Base-by-base conservation (phyloP, 1,140 invertebrate genomes). In the Drosophila punjabiensis region DNA sequence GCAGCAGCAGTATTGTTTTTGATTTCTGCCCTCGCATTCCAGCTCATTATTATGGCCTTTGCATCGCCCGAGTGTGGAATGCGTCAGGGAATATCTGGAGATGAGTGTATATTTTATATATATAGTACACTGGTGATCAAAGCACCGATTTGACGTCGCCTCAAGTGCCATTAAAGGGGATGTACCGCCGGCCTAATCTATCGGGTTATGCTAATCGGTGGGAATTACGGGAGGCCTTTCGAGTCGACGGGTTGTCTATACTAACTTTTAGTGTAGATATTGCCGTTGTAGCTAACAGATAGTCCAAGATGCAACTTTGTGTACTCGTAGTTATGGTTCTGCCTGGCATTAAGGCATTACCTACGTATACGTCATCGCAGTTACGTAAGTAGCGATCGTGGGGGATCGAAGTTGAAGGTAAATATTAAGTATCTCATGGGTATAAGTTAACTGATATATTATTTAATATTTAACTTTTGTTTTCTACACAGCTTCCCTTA, bases 41-140 rank as follows among this genome's bases (percentile, higher is more conserved):
- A 70, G 58, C 66, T 83, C 76, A 87, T 87, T 82, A 87, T 88
- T 88, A 87, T 87, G 86, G 77, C 73, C 77, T 56, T 61, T 83
- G 67, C 73, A 69, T 69, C 61, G 58, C 50, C 69, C 65, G 60
- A 48, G 69, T 80, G 69, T 47, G 59, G 59, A 85, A 75, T 86
- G 56, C 69, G 20, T 58, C 50, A 39, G n/a, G n/a, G 18, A 28
- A 50, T 41, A 37, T 30, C 30, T 14, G 11, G 5, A 14, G 45
- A 64, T 64, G 24, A 28, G 59, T 28, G n/a, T 41, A 4, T 32
- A 39, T 62, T 7, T 65, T 43, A 24, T 62, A 63, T 43, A 62
- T 20, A 39, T 14, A 32, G 55, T 37, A 24, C 18, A 33, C 7
- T 28, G 24, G 7, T 43, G 13, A 66, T 61, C 20, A 6, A 24